Evolutionary conservation across 1,140 invertebrate genomes (phyloP), one percentile per base, ranked within the genome.

Genomic region (Anthonomus grandis): DNA sequence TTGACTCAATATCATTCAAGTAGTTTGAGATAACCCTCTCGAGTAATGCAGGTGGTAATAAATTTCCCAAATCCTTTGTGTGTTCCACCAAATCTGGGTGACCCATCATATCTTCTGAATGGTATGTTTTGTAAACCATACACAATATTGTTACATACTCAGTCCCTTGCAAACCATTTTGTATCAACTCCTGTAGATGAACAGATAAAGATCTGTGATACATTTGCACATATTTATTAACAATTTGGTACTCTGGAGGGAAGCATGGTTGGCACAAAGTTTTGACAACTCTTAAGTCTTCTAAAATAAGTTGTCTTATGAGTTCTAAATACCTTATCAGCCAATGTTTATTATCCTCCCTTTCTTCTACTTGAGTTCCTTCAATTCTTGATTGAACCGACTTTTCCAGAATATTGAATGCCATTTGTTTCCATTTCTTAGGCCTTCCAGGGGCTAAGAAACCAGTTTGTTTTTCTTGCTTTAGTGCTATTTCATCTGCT

Each of bases 261-360:
- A 98, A 98, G 73, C 95, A 97, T 1, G 93, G 93, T 2, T 90
- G 86, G 70, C 95, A 94, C 0, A 96, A 74, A 0, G 89, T 93
- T 76, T 95, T 96, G 0, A 95, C 91, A 22, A 97, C 93, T 60
- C 89, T 78, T 39, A 98, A 76, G 75, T 98, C 95, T 69, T 96
- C 93, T 0, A 97, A 72, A 64, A 97, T 91, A 0, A 95, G 75
- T 67, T 90, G 86, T 25, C 94, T 79, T 1, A 88, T 90, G n/a
- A 95, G 74, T 62, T 78, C 76, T 24, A 79, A 67, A 60, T 83
- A 82, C 17, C 83, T 77, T 2, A 98, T 94, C 4, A 99, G 78
- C 97, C 96, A 99, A 81, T 96, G 86, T 76, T 97, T 97, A 73
- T 97, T 94, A 59, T 89, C 87, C 9, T 81, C 80, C 48, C 94